phyloP scores from a whole-genome alignment of 2,797 vertebrate genomes.

The Falco cherrug region DNA sequence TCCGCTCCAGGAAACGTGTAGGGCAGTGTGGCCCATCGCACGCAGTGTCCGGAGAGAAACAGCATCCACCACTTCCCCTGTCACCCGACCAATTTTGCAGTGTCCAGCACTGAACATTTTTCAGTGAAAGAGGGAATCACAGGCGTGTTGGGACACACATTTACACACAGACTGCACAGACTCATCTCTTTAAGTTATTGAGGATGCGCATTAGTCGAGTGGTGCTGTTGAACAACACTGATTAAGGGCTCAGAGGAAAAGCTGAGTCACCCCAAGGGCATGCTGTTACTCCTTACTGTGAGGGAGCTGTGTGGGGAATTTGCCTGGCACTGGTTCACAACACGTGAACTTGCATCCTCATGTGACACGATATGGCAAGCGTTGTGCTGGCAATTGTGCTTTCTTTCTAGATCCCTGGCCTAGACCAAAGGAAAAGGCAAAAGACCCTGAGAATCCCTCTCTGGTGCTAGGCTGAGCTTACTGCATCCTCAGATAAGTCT shows the following conservation, averaged over 20 bases:
- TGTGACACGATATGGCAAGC: not conserved
- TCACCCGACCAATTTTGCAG: rapidly evolving
- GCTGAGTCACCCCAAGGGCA: slow-evolving; percentile 35
- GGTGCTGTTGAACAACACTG: not conserved
- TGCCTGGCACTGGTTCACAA: not conserved
- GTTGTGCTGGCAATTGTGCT: not conserved
- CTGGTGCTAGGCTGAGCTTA: not conserved
- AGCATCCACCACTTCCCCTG: rapidly evolving
- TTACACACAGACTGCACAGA: not conserved
- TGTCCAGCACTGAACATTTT: not conserved
- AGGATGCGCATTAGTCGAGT: not conserved
- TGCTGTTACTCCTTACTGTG: not conserved
- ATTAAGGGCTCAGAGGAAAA: not conserved
- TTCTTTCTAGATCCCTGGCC: not conserved
- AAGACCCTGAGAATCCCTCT: not conserved
- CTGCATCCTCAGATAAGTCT: not conserved
- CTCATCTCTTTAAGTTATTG: not conserved
- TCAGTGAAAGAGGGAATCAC: not conserved
- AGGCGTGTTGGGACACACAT: not conserved
- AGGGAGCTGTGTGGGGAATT: not conserved
- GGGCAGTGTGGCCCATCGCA: rapidly evolving
- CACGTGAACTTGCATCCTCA: not conserved
- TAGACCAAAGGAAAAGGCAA: not conserved
- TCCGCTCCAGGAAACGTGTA: rapidly evolving
- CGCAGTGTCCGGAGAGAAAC: not conserved